phyloP scores from a whole-genome alignment of 1,140 invertebrate species.

The Uloborus diversus region DNA sequence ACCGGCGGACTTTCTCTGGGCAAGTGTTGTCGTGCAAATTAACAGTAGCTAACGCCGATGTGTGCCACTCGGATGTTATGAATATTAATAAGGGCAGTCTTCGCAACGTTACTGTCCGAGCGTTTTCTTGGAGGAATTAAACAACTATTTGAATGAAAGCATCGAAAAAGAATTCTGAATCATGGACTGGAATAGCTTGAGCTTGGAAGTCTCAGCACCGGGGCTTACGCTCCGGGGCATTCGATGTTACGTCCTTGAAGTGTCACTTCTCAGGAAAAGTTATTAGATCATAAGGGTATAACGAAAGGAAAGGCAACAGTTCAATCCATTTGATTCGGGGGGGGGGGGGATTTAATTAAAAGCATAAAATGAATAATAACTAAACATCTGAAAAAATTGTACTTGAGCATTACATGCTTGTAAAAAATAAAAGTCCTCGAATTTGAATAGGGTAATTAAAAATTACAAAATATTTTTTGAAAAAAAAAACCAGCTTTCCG shows the following conservation, averaged over 20 bases:
- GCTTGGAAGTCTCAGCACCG: not conserved
- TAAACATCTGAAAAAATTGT: too few species aligned
- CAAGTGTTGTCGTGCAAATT: slow-evolving; percentile 51
- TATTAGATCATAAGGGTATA: not conserved
- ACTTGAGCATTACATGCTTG: too few species aligned
- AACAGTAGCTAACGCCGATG: slow-evolving; percentile 51
- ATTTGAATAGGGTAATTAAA: too few species aligned
- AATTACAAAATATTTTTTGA: too few species aligned
- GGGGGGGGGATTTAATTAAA: not conserved
- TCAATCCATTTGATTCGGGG: not conserved
- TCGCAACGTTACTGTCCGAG: not conserved
- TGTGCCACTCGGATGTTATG: slow-evolving; percentile 28
- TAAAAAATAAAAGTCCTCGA: too few species aligned
- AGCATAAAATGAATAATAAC: too few species aligned
- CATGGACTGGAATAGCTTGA: not conserved
- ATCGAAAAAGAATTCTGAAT: not conserved
- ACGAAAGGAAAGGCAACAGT: not conserved
- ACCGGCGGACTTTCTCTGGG: slow-evolving; percentile 26
- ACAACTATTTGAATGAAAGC: not conserved
- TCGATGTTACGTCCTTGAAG: too few species aligned
- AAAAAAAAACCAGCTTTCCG: too few species aligned
- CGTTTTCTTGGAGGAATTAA: not conserved
- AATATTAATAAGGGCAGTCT: slow-evolving; percentile 49
- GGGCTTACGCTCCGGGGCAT: not conserved
- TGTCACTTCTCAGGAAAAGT: not conserved